Conservation (phyloP, 2,113 vertebrate species). For the Pristiophorus japonicus region DNA sequence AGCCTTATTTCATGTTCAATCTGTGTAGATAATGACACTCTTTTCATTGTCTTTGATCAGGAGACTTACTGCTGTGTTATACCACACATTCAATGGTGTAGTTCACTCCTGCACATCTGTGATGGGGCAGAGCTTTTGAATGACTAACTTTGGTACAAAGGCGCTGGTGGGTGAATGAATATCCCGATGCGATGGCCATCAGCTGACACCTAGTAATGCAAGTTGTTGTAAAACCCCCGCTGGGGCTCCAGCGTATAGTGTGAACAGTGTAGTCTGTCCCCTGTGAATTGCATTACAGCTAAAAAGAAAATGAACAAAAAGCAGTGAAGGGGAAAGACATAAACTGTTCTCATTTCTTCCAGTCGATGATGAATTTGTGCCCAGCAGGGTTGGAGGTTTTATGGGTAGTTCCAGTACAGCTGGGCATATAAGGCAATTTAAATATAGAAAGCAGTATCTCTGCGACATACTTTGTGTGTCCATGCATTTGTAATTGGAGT, state of each 20-base stretch:
- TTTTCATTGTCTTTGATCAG: conserved; percentile 36
- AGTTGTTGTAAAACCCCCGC: not conserved
- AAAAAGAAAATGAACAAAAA: conserved; percentile 36
- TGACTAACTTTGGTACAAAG: conserved; percentile 20
- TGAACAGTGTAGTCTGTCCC: not conserved
- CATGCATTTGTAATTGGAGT: not conserved
- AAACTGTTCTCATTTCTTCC: conserved; percentile 36
- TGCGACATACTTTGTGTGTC: conserved; percentile 9
- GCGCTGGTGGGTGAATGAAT: not conserved
- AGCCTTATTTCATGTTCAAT: conserved; percentile 23
- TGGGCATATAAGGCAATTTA: conserved; percentile 25
- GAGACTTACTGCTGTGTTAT: not conserved
- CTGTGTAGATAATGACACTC: conserved; percentile 18
- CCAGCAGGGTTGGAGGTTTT: conserved; percentile 34
- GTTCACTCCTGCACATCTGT: not conserved
- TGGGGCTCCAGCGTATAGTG: not conserved
- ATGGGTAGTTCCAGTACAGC: conserved; percentile 23
- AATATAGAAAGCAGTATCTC: conserved; percentile 23
- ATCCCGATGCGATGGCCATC: not conserved
- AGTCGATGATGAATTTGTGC: conserved; percentile 33
- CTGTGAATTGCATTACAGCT: conserved; percentile 13
- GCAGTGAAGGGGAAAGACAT: conserved; percentile 33
- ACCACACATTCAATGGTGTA: not conserved
- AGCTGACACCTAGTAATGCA: conserved; percentile 6
- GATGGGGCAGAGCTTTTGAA: conserved; percentile 4